These are phyloP conservation scores for Ardeotis arabs DNA, from an alignment of 2,113 vertebrate species.

Conservation along the genomic window DNA sequence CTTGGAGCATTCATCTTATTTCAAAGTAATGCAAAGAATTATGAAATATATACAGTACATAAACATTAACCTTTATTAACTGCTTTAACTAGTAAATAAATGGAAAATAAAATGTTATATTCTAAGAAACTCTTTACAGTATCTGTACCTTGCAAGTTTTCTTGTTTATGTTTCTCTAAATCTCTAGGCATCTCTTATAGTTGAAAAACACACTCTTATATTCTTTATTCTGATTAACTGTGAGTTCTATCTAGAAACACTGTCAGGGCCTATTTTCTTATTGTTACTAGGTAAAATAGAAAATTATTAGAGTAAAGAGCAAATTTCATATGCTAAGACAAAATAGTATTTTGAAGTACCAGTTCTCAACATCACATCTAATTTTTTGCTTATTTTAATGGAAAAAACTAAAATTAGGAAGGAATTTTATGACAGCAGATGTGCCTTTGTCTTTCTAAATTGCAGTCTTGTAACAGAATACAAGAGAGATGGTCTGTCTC, in stretches of 20 bases:
- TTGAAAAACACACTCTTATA: not conserved
- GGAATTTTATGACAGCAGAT: not conserved
- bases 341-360: not conserved
- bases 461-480: not conserved
- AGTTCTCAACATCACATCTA: not conserved
- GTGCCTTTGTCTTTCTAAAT: not conserved
- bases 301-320: not conserved
- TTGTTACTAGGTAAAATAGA: not conserved
- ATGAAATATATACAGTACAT: not conserved
- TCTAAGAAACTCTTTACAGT: not conserved
- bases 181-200: not conserved
- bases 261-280: not conserved
- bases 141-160: not conserved
- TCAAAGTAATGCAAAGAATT: not conserved
- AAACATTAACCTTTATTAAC: not conserved
- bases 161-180: not conserved
- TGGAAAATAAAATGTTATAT: not conserved
- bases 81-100: not conserved
- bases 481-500: not conserved
- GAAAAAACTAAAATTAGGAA: not conserved
- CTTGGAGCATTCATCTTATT: not conserved
- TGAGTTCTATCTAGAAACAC: not conserved
- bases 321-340: not conserved
- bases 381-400: not conserved
- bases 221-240: not conserved